Percentiles rank a stretch among this genome's conserved stretches.
phyloP scores from a whole-genome alignment of 2,113 vertebrate species.

The Beaufortia kweichowensis region DNA sequence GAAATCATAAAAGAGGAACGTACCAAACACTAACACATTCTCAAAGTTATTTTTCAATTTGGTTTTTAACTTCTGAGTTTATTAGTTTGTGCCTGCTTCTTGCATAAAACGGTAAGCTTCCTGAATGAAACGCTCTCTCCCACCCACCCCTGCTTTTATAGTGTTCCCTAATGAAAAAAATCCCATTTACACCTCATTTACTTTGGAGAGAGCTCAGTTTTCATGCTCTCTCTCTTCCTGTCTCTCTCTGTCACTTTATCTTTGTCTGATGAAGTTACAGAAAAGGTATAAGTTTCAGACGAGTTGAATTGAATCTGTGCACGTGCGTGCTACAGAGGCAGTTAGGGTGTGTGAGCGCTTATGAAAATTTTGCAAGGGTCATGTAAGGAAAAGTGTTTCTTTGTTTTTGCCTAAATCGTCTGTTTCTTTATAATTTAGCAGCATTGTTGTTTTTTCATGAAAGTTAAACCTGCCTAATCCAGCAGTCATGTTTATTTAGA shows the following conservation, averaged over 20 bases:
- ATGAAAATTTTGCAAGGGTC: not conserved
- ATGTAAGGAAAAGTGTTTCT: not conserved
- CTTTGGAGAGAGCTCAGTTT: constrained; percentile 65
- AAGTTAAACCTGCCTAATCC: constrained; percentile 66
- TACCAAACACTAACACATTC: too few relatives aligned
- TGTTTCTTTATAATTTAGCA: constrained; percentile 1
- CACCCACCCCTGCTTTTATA: constrained; percentile 44
- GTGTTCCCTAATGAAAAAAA: constrained; percentile 58
- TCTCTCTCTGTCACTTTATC: constrained; percentile 44
- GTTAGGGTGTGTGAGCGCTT: not conserved
- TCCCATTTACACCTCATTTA: constrained; percentile 68
- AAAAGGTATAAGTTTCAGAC: constrained; percentile 2
- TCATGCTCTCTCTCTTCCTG: constrained; percentile 28
- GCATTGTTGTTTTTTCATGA: constrained; percentile 77
- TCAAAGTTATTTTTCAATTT: too few relatives aligned
- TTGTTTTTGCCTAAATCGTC: not conserved
- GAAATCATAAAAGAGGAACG: too few relatives aligned
- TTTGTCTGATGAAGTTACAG: constrained; percentile 52
- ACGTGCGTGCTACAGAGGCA: not conserved
- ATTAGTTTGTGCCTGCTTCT: not conserved
- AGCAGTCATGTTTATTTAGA: constrained; percentile 64
- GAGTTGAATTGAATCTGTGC: constrained; percentile 34
- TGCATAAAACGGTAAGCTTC: not conserved
- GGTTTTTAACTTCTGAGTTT: too few relatives aligned
- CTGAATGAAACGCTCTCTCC: constrained; percentile 4